phyloP scores from a whole-genome alignment of 2,797 vertebrate species.

The Microhierax caerulescens region DNA sequence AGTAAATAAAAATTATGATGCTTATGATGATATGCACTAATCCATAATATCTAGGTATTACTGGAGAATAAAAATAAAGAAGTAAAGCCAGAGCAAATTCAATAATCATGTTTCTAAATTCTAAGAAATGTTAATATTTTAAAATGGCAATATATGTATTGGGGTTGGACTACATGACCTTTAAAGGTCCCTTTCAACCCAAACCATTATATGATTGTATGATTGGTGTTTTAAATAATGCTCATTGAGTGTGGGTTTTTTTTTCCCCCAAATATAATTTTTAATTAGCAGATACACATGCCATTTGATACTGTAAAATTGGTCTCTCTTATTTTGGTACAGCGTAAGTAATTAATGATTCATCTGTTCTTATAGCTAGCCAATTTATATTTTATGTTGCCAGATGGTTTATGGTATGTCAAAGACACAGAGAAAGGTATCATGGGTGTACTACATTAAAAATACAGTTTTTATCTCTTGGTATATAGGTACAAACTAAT shows the following conservation, averaged over 20 bases:
- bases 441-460: not conserved
- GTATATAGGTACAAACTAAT: not conserved
- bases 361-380: constrained; percentile 44
- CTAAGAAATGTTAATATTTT: not conserved
- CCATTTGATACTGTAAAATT: constrained; percentile 1
- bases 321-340: constrained; percentile 24
- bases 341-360: constrained; percentile 50
- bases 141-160: not conserved
- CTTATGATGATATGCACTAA: not conserved
- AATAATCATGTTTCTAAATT: not conserved
- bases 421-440: not conserved
- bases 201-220: not conserved
- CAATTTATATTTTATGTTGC: constrained; percentile 64
- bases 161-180: not conserved
- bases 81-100: not conserved
- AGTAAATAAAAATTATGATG: not conserved
- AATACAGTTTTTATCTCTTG: not conserved
- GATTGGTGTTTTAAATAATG: not conserved
- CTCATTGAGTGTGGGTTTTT: not conserved
- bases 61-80: not conserved
- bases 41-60: not conserved
- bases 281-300: not conserved
- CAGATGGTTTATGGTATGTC: constrained; percentile 49
- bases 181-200: not conserved
- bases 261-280: not conserved